Base-by-base conservation (phyloP, 2,888 invertebrate genomes). In the Cheilosia vernalis region DNA sequence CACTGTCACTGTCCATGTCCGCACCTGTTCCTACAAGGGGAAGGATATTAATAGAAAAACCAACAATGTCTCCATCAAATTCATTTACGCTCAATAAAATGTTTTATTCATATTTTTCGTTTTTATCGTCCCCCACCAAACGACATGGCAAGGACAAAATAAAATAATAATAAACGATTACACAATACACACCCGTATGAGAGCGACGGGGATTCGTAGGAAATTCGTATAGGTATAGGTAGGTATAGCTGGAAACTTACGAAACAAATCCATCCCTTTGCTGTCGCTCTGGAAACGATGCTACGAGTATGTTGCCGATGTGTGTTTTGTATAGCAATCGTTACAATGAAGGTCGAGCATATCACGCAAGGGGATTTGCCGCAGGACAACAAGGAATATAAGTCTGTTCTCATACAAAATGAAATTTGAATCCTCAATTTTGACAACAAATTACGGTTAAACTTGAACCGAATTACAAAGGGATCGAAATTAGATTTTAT, bases 401-500 rank as follows among this genome's bases (percentile, higher is more conserved):
- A 81, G 76, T 85, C 84, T 84, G 84, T 74, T 80, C 80, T 51
- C 60, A 73, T 79, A 49, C 53, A 60, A 79, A 80, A 77, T 72
- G 85, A 73, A 83, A 79, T 85, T 87, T 88, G 79, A 87, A 81
- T 87, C 88, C 72, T 69, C 87, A 86, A 87, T 82, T 87, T 86
- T 80, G 79, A 84, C 82, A 86, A 87, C 87, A 87, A 88, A 88
- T 88, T 88, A 87, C 86, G 87, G 88, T 87, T 87, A 87, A 88
- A 88, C 88, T 87, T 88, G 85, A 87, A 87, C 86, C 74, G 84
- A 87, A 87, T 87, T 86, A 89, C 89, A 90, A 90, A 89, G 90
- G 90, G 89, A 90, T 89, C 87, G 87, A 87, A 91, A 91, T 90
- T 90, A 89, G 89, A 90, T 90, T 90, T 90, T 87, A 89, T 89